Evolutionary conservation across 2,888 invertebrate genomes (phyloP), one percentile per base, ranked within the genome.

Genomic region (Leptinotarsa peninsularis): DNA sequence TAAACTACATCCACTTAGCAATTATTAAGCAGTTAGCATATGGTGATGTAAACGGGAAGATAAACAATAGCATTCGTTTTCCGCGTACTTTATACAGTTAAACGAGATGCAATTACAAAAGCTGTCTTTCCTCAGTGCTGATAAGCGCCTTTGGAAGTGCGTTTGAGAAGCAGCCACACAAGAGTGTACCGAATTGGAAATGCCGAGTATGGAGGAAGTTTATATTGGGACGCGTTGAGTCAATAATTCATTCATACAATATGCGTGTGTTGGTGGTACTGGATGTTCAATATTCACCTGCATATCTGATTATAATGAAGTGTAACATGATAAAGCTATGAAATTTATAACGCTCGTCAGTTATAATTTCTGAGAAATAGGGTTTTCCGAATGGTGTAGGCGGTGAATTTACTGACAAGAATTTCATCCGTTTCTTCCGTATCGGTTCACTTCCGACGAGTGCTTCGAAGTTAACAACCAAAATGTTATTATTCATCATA

Each of bases 11-110:
- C 63, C 43, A 63, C 63, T 63, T 63, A 63, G 63, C 33, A 77
- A 83, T 84, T 84, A 84, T 83, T 83, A 83, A 84, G 84, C 82
- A 83, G 83, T 83, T 77, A 74, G 70, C 72, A 74, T 72, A 76
- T 72, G 83, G 82, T 81, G 84, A 84, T 84, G 81, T 82, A 82
- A 83, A 73, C 74, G 80, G 79, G 71, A 77, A 83, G 83, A 84
- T 84, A 84, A 83, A 83, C 81, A 83, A 83, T 83, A 83, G 83
- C 81, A 82, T 13, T 82, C 79, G 84, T 82, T 83, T 81, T 80
- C 83, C 80, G 81, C 82, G 83, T 82, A 43, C 63, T 63, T 63
- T 63, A 63, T 63, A 63, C 63, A 63, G 43, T 63, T 63, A 43
- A 63, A 63, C 63, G 63, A 63, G 63, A 63, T 63, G 63, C 63